Evolutionary conservation across 2,888 invertebrate genomes (phyloP), one percentile per base, ranked within the genome.

Genomic region (Geophilus truncorum): DNA sequence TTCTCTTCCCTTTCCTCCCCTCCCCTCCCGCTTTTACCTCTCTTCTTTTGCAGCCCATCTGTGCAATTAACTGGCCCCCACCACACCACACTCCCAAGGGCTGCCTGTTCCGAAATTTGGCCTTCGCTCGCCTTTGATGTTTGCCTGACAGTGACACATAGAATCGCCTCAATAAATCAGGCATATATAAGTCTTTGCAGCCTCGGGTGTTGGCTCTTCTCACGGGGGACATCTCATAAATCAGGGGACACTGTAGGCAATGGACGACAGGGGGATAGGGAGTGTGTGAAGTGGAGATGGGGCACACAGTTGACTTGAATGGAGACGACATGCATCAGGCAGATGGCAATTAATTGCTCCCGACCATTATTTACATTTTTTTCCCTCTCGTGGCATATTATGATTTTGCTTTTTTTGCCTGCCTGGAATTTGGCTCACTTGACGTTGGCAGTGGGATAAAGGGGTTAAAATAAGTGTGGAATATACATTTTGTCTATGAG

Each of bases 151-250:
- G 45, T 79, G 79, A 79, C 79, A 79, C 79, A 79, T 51, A 51
- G 51, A 45, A 79, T 79, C 79, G 40, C 51, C 51, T 40, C 79
- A 32, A 79, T 79, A 79, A 79, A 79, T 79, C 79, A 79, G 79
- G 25, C 51, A 51, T 51, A 51, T 51, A 51, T 51, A 51, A 51
- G 51, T 51, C 51, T 51, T 51, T 51, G 51, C 51, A n/a, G 51
- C 51, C 51, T 51, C 51, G 51, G 51, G 51, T 51, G 51, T 51
- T 51, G 51, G 51, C 51, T 51, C 51, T 51, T 51, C 51, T 51
- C 51, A 51, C 51, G 51, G 51, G 51, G 51, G 51, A 51, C 51
- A 51, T 51, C 51, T 51, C 51, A 51, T 51, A 51, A 51, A 51
- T 51, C 51, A 51, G 51, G 51, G 51, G 51, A 51, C 51, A 51